Evolutionary conservation across 2,888 invertebrate genomes (phyloP).

Genomic region (Polydesmus complanatus): DNA sequence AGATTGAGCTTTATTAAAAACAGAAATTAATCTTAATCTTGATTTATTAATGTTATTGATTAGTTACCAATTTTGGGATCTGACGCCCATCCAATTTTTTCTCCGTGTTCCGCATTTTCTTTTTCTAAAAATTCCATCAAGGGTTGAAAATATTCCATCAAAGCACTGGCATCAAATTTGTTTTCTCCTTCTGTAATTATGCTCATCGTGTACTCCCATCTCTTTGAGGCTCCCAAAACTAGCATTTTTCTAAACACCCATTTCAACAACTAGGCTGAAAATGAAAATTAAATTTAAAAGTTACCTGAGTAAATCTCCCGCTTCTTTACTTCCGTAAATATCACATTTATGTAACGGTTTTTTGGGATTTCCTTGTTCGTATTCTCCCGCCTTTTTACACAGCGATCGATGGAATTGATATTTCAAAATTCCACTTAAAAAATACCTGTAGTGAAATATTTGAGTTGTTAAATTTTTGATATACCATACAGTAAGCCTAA

Average conservation of each 20-base stretch:
- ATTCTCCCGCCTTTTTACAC: slow-evolving; percentile 9
- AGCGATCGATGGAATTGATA: slow-evolving; percentile 13
- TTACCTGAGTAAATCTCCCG: slow-evolving; percentile 9
- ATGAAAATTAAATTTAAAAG: not conserved
- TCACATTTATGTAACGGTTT: slow-evolving; percentile 14
- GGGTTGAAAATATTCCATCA: slow-evolving; percentile 10
- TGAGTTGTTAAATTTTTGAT: no score
- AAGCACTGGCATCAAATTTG: slow-evolving; percentile 6
- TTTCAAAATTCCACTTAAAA: slow-evolving; percentile 7
- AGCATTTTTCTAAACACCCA: slow-evolving; percentile 4
- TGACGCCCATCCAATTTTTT: slow-evolving; percentile 11
- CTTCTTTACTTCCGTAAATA: slow-evolving; percentile 14
- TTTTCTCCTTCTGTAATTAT: slow-evolving; percentile 12
- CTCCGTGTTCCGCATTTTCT: slow-evolving; percentile 4
- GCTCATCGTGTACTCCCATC: slow-evolving; percentile 9
- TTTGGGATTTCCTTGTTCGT: slow-evolving; percentile 1
- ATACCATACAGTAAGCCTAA: no score
- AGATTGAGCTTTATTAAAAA: no score
- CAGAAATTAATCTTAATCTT: no score
- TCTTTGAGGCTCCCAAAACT: slow-evolving; percentile 5
- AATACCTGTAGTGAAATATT: slow-evolving; percentile 5
- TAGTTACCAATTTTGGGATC: no score
- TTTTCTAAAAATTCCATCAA: slow-evolving; percentile 4
- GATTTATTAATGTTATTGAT: no score
- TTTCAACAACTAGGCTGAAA: not conserved